These are phyloP conservation scores for Sinella curviseta DNA, from an alignment of 1,140 invertebrate genomes.

Conservation along the genomic window DNA sequence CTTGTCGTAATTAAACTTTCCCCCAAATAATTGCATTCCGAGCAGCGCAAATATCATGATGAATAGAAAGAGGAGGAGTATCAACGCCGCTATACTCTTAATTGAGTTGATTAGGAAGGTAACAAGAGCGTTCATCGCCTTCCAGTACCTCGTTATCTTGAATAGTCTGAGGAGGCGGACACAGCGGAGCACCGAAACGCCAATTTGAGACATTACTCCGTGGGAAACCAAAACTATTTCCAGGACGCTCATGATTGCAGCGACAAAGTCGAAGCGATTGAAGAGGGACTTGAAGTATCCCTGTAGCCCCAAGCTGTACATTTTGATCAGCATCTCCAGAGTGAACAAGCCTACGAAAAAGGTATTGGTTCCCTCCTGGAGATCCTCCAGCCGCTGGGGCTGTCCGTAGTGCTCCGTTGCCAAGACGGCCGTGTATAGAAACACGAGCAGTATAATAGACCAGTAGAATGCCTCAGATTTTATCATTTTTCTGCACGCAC, in stretches of 20 bases:
- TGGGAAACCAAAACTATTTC: conserved; percentile 62
- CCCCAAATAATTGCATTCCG: conserved; percentile 54
- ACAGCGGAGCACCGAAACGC: conserved; percentile 65
- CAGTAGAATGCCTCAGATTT: conserved; percentile 67
- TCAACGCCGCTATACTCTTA: conserved; percentile 66
- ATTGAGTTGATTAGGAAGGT: conserved; percentile 66
- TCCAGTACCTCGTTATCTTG: conserved; percentile 62
- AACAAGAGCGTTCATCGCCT: conserved; percentile 64
- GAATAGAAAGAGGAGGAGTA: conserved; percentile 70
- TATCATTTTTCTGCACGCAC: conserved; percentile 54
- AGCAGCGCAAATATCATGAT: conserved; percentile 71
- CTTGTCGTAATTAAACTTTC: conserved; percentile 39
- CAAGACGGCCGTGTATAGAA: conserved; percentile 97
- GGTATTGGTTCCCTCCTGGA: conserved; percentile 58
- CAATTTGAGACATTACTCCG: conserved; percentile 62
- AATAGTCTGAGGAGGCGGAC: conserved; percentile 66
- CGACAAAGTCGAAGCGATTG: conserved; percentile 62
- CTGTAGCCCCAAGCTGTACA: conserved; percentile 87
- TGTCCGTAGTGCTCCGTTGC: conserved; percentile 97
- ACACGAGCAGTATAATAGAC: conserved; percentile 91
- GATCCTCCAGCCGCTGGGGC: conserved; percentile 89
- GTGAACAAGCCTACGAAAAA: conserved; percentile 97
- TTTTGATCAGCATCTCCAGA: conserved; percentile 98
- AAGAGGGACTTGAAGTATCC: conserved; percentile 65
- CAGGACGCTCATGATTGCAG: conserved; percentile 65